phyloP scores from a whole-genome alignment of 2,113 vertebrate species.

The Antechinus stuartii region DNA sequence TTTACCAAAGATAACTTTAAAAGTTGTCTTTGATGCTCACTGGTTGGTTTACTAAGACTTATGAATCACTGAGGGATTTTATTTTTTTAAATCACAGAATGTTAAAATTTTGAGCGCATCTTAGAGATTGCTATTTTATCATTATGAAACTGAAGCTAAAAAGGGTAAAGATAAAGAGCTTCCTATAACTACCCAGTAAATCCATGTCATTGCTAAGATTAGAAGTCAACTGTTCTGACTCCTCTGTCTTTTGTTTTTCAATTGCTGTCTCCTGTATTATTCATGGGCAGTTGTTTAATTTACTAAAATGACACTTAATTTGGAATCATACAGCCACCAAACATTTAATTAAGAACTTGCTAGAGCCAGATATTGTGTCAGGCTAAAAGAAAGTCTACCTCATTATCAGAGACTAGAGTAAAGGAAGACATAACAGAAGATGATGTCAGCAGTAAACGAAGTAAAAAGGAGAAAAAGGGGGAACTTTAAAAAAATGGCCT shows the following conservation, averaged over 20 bases:
- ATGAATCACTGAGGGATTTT: constrained; percentile 4
- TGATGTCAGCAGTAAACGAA: not conserved
- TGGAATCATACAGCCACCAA: not conserved
- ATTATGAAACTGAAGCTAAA: not conserved
- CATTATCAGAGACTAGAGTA: not conserved
- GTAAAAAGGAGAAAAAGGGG: not conserved
- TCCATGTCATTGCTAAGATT: not conserved
- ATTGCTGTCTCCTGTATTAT: not conserved
- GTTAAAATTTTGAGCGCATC: not conserved
- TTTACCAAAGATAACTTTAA: constrained; percentile 15
- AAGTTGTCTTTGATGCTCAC: constrained; percentile 2
- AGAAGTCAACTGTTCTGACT: not conserved
- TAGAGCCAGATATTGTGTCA: not conserved
- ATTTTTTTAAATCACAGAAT: constrained; percentile 15
- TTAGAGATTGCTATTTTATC: not conserved
- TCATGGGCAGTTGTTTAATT: not conserved
- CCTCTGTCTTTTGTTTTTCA: not conserved
- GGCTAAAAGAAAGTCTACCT: not conserved
- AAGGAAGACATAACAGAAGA: not conserved
- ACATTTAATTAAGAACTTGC: not conserved
- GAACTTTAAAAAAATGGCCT: not conserved
- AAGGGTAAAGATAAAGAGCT: not conserved
- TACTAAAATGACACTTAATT: not conserved
- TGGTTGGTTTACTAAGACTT: constrained; percentile 6
- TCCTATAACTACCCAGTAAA: not conserved